Base-by-base conservation (phyloP, 2,113 vertebrate genomes). In the Dicentrarchus labrax region DNA sequence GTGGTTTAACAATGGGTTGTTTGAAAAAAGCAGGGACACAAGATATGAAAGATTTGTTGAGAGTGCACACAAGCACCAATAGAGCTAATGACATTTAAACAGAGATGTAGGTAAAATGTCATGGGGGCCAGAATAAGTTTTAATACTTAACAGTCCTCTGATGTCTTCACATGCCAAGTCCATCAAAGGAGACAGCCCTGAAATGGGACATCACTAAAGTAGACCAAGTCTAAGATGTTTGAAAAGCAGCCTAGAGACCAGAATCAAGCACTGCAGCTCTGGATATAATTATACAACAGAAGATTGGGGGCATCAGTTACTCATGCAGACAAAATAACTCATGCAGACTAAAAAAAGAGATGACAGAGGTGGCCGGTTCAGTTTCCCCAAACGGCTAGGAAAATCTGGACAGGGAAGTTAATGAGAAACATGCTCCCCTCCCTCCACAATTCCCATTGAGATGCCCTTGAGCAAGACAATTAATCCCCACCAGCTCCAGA, bases 251-350 rank as follows among this genome's bases (percentile, higher is more conserved):
- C 76, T 67, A 38, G 83, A 88, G 83, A 84, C 62, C 41, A 36
- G 45, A 83, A 77, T 76, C 66, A 68, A 84, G 60, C 74, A 50
- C 70, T 43, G 54, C 68, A 65, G 64, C 45, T 24, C 43, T 69
- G 64, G 66, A 76, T 91, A 84, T 82, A 89, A 91, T 89, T 88
- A 89, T 78, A 88, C 83, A 51, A 84, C 80, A 82, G 79, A 85
- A 86, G 75, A 90, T 86, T 70, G 65, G 73, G 84, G 86, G 67
- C 79, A 85, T 83, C 39, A 72, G 85, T 78, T 90, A 84, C 69
- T 83, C 71, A 85, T 54, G 71, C 62, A 74, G 56, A 76, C 76
- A 85, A 81, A 85, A 88, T 84, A 84, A 84, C 62, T 57, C 21
- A 62, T 61, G 61, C 53, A 72, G 51, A 62, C 62, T 81, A 64